These are phyloP conservation scores for Bursaphelenchus okinawaensis DNA, from an alignment of 2,888 invertebrate species.

Conservation along the genomic window DNA sequence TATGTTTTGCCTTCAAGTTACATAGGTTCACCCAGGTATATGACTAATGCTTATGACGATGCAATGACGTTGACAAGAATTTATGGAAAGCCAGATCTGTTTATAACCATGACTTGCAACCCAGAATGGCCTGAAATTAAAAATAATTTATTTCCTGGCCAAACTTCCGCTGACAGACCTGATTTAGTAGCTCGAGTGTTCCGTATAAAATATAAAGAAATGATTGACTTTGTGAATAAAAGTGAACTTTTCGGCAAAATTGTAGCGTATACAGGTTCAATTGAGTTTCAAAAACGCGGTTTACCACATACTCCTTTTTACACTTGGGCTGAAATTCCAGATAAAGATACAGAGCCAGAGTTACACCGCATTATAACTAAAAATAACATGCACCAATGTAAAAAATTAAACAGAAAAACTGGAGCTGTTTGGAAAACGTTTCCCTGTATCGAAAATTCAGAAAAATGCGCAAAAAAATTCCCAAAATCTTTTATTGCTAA, in stretches of 20 bases:
- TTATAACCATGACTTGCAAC: too few relatives aligned
- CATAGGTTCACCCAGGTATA: not conserved
- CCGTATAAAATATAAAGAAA: conserved; percentile 31
- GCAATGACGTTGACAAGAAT: conserved; percentile 35
- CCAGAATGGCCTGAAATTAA: too few relatives aligned
- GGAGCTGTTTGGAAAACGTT: conserved; percentile 22
- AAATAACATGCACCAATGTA: too few relatives aligned
- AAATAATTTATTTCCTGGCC: too few relatives aligned
- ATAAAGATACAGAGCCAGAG: conserved; percentile 40
- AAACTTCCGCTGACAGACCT: too few relatives aligned
- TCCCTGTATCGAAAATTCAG: conserved; percentile 11
- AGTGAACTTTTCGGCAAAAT: conserved; percentile 34
- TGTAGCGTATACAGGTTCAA: conserved; percentile 31
- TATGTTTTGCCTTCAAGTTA: not conserved
- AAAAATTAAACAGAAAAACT: conserved; percentile 53
- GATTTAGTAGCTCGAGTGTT: too few relatives aligned
- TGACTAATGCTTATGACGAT: conserved; percentile 27
- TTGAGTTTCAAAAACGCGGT: conserved; percentile 56
- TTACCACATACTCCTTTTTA: conserved; percentile 45
- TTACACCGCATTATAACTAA: too few relatives aligned
- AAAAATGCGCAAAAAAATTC: conserved; percentile 17
- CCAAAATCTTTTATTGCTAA: conserved; percentile 17
- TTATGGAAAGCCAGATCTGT: conserved; percentile 37
- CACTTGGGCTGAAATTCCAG: conserved; percentile 58
- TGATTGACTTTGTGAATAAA: conserved; percentile 31